Base-by-base conservation (phyloP, 2,888 invertebrate genomes). In the Thecophora atra region DNA sequence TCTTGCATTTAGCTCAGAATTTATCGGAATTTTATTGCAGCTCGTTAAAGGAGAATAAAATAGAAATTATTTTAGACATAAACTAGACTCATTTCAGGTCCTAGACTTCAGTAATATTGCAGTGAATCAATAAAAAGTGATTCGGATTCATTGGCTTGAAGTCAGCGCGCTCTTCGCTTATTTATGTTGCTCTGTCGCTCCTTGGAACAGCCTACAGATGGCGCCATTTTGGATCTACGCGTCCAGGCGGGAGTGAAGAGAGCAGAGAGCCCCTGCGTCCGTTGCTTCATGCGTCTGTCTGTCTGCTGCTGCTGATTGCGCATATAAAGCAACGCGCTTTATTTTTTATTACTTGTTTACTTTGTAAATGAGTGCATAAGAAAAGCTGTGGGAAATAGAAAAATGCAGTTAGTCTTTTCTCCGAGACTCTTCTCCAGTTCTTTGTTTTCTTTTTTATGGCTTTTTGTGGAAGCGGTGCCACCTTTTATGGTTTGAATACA, bases 321-420 rank as follows among this genome's bases (percentile, higher is more conserved):
- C 56, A 58, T 42, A 68, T 42, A 58, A 68, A 37, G 56, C 68
- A 58, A 56, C 58, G 26, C 26, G 56, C 44, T 26, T 62, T 54
- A 24, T 37, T 37, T 66, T 67, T 67, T 42, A 67, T 67, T 8
- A 30, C 67, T 67, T 54, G 56, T 67, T 67, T 67, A 67, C 67
- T 67, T 42, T 30, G 67, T 56, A 67, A 67, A 67, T 56, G 67
- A 67, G 67, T 67, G 67, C 30, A 56, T 54, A 56, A 56, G 67
- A 67, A 56, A 66, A 56, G 62, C n/a, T 30, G 62, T 17, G 24
- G 54, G n/a, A 24, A 54, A 54, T 54, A 19, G 37, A 37, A 37
- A 62, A 54, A 54, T 21, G 54, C 51, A 51, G 51, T 51, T 51
- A 15, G 51, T 51, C 4, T 51, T 51, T n/a, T 13, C 19, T 8